Base-by-base conservation (phyloP, 35 echinoderm and acorn worm genomes). In the Lytechinus pictus region DNA sequence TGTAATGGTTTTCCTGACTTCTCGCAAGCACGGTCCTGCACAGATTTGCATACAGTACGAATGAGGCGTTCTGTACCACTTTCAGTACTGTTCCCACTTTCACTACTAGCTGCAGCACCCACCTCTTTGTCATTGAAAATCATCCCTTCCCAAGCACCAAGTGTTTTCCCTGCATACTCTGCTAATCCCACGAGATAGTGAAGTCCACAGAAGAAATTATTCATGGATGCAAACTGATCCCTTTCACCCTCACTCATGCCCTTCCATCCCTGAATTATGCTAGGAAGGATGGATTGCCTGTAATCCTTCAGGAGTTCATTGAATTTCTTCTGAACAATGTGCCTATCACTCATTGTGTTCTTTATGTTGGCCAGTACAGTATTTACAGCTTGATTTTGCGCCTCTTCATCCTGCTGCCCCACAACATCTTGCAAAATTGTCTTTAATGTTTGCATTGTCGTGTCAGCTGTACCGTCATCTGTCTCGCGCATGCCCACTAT, bases 121-220 rank as follows among this genome's bases (percentile, higher is more conserved):
- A 96, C 94, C 27, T 90, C 94, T 12, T 86, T 24, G 53, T 96
- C 86, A 6, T 95, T 91, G 91, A 98, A 86, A 60, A 96, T 66
- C 93, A 96, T 94, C 12, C 86, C 89, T 86, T 98, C 95, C 95
- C 97, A 98, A 51, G 94, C 95, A 61, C 95, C 94, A 54, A 97
- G 14, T 14, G 93, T 96, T 6, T 9, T 61, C 7, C 19, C 27
- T 19, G 96, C 96, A 21, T 98, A 95, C 9, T 98, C 92, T 9
- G 97, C 97, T 56, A 97, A 86, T 54, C 97, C 97, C 27, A 98
- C 97, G 52, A 98, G 13, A 95, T 95, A 98, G 93, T 98, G 97
- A 54, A 98, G 92, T 1, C 97, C 97, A 89, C 97, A 98, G 52
- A 96, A 97, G 94, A 98, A 98, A 86, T 97, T 86, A 94, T 98